These are phyloP conservation scores for Zaprionus bogoriensis DNA, from an alignment of 2,888 invertebrate species.

Conservation along the genomic window DNA sequence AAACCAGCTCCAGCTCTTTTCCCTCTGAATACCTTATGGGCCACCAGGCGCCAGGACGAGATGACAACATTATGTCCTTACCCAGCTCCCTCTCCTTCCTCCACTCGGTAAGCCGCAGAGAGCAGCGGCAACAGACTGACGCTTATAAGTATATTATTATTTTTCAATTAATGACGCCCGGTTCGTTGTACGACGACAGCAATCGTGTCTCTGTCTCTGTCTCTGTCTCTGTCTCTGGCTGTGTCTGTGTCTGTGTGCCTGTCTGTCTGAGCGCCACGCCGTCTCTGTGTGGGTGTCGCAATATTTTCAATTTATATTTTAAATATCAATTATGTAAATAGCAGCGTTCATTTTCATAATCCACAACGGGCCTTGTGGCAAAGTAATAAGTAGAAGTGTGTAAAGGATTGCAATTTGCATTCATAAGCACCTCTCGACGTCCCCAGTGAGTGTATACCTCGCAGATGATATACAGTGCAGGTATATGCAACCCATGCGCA, in stretches of 20 bases:
- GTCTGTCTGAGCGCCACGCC: too few species aligned
- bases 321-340: constrained; percentile 74
- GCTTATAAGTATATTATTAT: constrained; percentile 44
- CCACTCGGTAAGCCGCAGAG: not conserved
- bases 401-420: constrained; percentile 49
- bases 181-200: not conserved
- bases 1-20: not conserved
- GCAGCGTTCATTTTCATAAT: constrained; percentile 60
- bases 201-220: not conserved
- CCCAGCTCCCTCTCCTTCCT: not conserved
- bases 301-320: constrained; percentile 61
- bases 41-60: not conserved
- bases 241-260: not conserved
- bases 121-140: not conserved
- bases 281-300: constrained; percentile 1
- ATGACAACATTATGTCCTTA: not conserved
- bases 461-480: not conserved
- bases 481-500: not conserved
- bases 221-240: not conserved
- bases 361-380: constrained; percentile 17
- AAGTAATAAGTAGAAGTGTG: constrained; percentile 33
- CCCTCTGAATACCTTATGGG: not conserved
- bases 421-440: constrained; percentile 16
- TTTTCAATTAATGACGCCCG: constrained; percentile 65
- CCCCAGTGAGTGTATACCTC: not conserved